phyloP scores from a whole-genome alignment of 2,797 vertebrate genomes.

The Eremophila alpestris region DNA sequence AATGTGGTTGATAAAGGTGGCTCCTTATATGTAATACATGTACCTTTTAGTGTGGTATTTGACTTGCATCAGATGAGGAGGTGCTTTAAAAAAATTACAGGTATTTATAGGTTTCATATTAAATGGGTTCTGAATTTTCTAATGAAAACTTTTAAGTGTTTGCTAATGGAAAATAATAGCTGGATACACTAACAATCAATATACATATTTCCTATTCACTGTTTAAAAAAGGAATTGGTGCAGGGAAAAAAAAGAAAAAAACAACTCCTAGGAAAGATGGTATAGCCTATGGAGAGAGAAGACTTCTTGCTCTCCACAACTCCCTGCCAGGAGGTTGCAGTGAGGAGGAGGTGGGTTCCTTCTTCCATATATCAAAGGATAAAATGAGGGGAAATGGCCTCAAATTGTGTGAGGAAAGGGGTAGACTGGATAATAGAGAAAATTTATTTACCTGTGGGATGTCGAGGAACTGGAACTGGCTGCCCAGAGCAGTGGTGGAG shows the following conservation, averaged over 20 bases:
- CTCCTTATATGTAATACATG: background rate
- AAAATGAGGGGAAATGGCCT: background rate
- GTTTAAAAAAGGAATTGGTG: background rate
- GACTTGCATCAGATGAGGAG: background rate
- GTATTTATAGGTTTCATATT: background rate
- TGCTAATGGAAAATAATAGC: background rate
- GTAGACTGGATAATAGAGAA: background rate
- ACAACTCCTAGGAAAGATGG: background rate
- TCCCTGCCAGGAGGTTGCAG: background rate
- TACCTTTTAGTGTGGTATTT: background rate
- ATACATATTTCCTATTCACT: background rate
- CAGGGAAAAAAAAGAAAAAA: background rate
- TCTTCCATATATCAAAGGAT: background rate
- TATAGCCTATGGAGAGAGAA: background rate
- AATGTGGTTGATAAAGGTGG: background rate
- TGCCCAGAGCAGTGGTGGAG: background rate
- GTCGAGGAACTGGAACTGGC: background rate
- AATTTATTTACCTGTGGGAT: accelerated
- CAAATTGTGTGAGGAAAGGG: accelerated
- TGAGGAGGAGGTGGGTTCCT: accelerated
- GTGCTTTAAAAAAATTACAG: background rate
- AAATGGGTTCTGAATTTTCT: background rate
- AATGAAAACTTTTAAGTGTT: background rate
- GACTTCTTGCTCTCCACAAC: accelerated
- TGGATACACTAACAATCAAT: background rate